Percentiles rank a stretch among this genome's conserved stretches.
phyloP scores from a whole-genome alignment of 2,797 vertebrate genomes.

The Oreochromis mossambicus region DNA sequence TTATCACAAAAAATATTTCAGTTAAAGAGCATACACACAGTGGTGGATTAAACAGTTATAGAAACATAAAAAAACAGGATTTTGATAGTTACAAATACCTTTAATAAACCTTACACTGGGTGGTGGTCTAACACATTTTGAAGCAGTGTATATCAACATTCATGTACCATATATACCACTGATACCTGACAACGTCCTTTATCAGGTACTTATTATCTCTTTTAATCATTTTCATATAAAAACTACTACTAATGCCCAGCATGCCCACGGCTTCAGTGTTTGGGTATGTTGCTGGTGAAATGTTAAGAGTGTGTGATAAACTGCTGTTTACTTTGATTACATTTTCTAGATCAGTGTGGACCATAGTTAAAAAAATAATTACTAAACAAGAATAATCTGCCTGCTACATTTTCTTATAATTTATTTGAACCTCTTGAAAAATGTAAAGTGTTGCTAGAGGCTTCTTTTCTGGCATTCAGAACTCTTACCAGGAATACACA shows the following conservation, averaged over 20 bases:
- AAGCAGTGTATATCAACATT: neutral
- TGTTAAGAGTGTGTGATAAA: neutral
- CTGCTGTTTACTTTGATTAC: neutral
- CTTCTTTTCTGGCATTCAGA: neutral
- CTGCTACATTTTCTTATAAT: neutral
- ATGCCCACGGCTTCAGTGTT: neutral
- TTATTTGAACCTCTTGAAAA: neutral
- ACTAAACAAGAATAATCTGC: neutral
- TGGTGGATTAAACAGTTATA: neutral
- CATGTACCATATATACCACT: neutral
- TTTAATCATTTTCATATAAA: neutral
- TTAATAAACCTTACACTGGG: neutral
- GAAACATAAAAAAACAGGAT: neutral
- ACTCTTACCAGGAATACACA: neutral
- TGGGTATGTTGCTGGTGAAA: neutral
- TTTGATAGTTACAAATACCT: neutral
- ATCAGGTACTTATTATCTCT: neutral
- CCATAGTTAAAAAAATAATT: neutral
- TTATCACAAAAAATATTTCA: too few species aligned
- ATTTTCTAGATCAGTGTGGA: neutral
- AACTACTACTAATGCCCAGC: neutral
- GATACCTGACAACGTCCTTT: neutral
- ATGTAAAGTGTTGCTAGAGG: neutral
- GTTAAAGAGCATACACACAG: neutral
- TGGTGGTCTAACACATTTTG: neutral